Percentiles rank a stretch among this genome's conserved stretches.
Evolutionary conservation across 2,888 invertebrate genomes (phyloP).

Genomic region (Aphodius granarius): DNA sequence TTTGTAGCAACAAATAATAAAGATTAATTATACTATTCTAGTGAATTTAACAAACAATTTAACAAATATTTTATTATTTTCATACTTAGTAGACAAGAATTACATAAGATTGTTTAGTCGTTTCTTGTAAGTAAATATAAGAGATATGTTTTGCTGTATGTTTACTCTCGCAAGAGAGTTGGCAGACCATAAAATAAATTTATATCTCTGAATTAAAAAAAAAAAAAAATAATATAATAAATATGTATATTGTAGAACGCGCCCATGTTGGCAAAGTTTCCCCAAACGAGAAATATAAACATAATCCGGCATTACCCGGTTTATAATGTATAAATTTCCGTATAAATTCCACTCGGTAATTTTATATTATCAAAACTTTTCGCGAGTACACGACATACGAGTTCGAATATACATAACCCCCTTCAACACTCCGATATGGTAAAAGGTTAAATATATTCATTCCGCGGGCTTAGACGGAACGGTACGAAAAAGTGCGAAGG

Average conservation of each 20-base stretch:
- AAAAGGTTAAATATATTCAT: neutral
- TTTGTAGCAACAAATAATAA: too few relatives aligned
- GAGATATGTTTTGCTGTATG: too few relatives aligned
- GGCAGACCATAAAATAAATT: too few relatives aligned
- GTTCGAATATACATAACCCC: neutral
- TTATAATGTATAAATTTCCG: neutral
- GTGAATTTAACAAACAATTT: too few relatives aligned
- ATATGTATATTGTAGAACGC: neutral
- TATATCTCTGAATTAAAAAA: neutral
- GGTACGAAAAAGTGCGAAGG: neutral
- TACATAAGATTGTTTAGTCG: too few relatives aligned
- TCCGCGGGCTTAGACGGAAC: neutral
- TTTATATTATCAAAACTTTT: neutral
- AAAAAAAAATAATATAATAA: neutral
- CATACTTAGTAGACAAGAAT: too few relatives aligned
- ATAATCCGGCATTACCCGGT: neutral
- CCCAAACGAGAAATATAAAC: neutral
- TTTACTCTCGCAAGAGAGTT: too few relatives aligned
- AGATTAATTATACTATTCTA: too few relatives aligned
- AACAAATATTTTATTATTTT: too few relatives aligned
- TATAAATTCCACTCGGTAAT: neutral
- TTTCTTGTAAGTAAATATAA: too few relatives aligned
- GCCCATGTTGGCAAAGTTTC: neutral
- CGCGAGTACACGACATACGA: neutral
- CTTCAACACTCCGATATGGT: neutral